Evolutionary conservation across 2,113 vertebrate species (phyloP).

Genomic region (Camelus bactrianus): DNA sequence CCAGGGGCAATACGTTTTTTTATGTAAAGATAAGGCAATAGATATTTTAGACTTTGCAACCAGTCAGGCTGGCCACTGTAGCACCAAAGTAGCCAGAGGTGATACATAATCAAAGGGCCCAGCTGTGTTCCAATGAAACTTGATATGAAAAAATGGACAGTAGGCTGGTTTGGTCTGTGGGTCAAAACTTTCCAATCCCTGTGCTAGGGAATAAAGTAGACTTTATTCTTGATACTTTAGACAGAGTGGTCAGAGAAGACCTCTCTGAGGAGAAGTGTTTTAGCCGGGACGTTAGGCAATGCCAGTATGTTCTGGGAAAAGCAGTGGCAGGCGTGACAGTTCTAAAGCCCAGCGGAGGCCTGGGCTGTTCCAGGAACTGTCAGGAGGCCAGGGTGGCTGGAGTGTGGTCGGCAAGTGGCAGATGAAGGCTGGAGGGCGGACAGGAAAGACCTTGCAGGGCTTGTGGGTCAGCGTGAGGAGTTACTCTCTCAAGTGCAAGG

Average conservation of each 20-base stretch:
- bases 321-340: background rate
- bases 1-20: background rate
- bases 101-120: background rate
- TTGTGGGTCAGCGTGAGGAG: background rate
- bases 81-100: background rate
- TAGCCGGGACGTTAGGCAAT: background rate
- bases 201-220: background rate
- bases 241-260: background rate
- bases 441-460: background rate
- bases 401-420: background rate
- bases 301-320: conserved; percentile 16
- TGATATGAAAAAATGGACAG: background rate
- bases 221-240: background rate
- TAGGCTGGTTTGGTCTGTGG: background rate
- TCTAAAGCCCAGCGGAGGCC: background rate
- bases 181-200: background rate
- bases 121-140: background rate
- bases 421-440: background rate
- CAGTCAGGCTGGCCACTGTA: background rate
- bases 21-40: background rate
- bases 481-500: background rate
- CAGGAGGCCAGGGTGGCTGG: background rate
- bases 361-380: background rate
- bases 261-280: background rate
- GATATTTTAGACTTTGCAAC: background rate